phyloP scores from a whole-genome alignment of 2,797 vertebrate genomes.

The Hafferia zeledoni region DNA sequence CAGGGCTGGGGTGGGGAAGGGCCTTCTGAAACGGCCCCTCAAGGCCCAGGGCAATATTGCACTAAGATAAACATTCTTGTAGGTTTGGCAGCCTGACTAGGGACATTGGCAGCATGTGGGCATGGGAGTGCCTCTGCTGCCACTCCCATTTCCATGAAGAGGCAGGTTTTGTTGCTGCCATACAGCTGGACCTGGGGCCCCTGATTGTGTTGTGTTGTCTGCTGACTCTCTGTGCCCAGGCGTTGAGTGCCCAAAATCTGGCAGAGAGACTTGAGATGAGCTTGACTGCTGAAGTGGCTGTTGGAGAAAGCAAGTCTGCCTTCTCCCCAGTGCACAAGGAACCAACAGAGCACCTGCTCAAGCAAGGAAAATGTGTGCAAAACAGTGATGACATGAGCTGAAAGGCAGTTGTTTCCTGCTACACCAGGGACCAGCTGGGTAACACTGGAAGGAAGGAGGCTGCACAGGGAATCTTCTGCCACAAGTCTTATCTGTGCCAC shows the following conservation, averaged over 20 bases:
- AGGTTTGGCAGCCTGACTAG: background rate
- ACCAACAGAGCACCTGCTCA: background rate
- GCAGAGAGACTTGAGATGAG: background rate
- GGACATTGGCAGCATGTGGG: accelerated
- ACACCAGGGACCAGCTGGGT: background rate
- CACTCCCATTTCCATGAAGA: background rate
- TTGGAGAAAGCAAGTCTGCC: background rate
- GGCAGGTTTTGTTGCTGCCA: background rate
- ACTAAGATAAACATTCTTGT: background rate
- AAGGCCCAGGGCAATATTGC: background rate
- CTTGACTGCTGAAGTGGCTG: background rate
- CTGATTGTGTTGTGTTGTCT: background rate
- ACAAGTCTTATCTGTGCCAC: background rate
- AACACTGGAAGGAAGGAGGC: background rate
- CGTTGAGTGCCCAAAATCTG: background rate
- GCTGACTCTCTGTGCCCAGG: background rate
- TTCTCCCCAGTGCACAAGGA: accelerated
- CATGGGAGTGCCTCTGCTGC: background rate
- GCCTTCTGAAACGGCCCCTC: background rate
- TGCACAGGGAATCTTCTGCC: background rate
- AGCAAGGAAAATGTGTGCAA: background rate
- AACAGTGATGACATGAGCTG: background rate
- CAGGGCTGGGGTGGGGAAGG: background rate
- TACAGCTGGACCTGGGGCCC: background rate
- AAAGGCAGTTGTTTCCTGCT: background rate